A percentile compares a stretch with the other conserved stretches of the same genome.
These are phyloP conservation scores for Cydia strobilella DNA, from an alignment of 1,140 invertebrate species.

Conservation along the genomic window DNA sequence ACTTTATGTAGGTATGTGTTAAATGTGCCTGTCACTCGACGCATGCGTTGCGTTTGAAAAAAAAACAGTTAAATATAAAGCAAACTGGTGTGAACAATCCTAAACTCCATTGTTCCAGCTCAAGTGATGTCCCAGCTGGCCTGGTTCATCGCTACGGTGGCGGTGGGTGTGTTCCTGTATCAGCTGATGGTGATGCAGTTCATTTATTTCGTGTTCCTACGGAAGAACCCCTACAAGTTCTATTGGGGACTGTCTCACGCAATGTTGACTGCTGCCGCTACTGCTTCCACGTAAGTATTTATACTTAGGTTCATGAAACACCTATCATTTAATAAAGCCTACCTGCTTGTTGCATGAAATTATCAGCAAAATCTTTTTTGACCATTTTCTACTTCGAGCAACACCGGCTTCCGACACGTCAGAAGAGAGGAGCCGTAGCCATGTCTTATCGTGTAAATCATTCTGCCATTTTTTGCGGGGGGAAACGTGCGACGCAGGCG, in stretches of 20 bases:
- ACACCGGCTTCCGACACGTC: too few relatives aligned
- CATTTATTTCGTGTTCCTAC: constrained; percentile 91
- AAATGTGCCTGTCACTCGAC: too few relatives aligned
- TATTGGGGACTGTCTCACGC: constrained; percentile 91
- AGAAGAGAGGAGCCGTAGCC: too few relatives aligned
- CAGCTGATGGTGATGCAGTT: constrained; percentile 91
- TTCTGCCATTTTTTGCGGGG: too few relatives aligned
- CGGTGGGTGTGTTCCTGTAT: constrained; percentile 92
- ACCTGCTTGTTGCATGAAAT: not conserved
- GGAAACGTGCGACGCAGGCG: too few relatives aligned
- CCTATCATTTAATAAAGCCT: not conserved
- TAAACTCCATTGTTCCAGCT: constrained; percentile 55
- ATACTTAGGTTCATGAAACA: constrained; percentile 33
- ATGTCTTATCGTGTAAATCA: too few relatives aligned
- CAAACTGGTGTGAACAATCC: not conserved
- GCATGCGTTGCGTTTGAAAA: too few relatives aligned
- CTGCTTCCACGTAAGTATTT: constrained; percentile 92
- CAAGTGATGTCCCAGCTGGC: constrained; percentile 91
- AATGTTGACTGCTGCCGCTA: constrained; percentile 94
- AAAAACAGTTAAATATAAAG: too few relatives aligned
- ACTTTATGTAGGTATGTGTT: too few relatives aligned
- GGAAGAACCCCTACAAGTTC: constrained; percentile 94
- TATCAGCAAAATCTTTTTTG: too few relatives aligned
- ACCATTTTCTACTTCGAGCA: too few relatives aligned
- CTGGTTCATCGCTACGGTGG: constrained; percentile 93